These are phyloP conservation scores for Sebastes schlegelii DNA, from an alignment of 2,113 vertebrate species.

Conservation along the genomic window DNA sequence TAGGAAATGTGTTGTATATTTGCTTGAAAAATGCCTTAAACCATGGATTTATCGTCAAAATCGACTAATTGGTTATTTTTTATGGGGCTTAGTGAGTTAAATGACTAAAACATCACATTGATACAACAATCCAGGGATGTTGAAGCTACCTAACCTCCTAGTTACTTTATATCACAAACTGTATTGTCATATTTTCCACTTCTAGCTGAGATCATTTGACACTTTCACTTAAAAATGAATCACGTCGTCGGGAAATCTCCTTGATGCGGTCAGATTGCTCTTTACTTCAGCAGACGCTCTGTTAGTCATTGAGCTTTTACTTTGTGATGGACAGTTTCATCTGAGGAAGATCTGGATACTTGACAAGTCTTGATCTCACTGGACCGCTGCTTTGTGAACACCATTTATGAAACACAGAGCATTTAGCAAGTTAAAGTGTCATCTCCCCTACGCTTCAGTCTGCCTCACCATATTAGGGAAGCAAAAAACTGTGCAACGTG, in stretches of 20 bases:
- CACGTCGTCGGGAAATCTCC: background rate
- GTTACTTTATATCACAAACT: background rate
- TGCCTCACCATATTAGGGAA: constrained; percentile 57
- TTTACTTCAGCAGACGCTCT: background rate
- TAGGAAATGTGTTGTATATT: no score
- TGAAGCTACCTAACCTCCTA: background rate
- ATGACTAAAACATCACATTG: background rate
- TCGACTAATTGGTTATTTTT: no score
- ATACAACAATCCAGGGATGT: background rate
- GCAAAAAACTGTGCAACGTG: constrained; percentile 21
- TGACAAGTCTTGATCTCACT: background rate
- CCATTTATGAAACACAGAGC: constrained; percentile 42
- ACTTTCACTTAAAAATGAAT: constrained; percentile 7
- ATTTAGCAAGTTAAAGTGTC: constrained; percentile 28
- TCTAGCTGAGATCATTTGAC: background rate
- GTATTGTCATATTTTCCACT: background rate
- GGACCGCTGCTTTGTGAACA: constrained; percentile 20
- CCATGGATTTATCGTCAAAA: no score
- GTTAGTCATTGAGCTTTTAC: background rate
- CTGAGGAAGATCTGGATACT: background rate
- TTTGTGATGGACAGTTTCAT: background rate
- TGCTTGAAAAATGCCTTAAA: no score
- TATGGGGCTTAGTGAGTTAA: background rate
- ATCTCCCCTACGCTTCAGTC: background rate
- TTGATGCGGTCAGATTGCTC: background rate